Percentiles rank a stretch among this genome's conserved stretches.
Evolutionary conservation across 2,113 vertebrate genomes (phyloP).

Genomic region (Ovis canadensis): DNA sequence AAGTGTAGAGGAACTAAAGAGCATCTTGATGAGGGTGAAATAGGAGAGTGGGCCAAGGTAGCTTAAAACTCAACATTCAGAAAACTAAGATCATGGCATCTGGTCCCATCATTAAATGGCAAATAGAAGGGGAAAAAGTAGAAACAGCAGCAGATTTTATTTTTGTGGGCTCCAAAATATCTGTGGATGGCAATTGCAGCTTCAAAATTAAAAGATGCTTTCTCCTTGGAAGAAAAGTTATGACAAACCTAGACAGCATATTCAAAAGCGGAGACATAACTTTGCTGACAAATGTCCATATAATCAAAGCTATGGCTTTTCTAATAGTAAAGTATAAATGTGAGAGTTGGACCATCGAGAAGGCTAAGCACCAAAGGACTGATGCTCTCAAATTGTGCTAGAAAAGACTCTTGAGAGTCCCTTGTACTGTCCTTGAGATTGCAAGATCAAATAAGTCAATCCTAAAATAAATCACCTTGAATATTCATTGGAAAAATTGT

Average conservation of each 20-base stretch:
- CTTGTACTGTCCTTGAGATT: background rate
- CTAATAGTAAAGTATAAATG: background rate
- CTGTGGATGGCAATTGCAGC: background rate
- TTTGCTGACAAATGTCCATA: background rate
- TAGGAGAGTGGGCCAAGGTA: background rate
- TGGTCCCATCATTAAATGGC: background rate
- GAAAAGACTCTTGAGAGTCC: background rate
- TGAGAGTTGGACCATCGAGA: rapidly evolving
- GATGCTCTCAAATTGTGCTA: background rate
- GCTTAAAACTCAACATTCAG: background rate
- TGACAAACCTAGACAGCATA: background rate
- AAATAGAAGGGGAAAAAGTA: background rate
- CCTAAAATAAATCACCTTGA: background rate
- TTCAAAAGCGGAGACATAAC: background rate
- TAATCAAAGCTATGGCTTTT: background rate
- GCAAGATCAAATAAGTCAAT: background rate
- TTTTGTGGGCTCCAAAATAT: background rate
- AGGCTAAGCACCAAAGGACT: background rate
- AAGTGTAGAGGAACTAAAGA: background rate
- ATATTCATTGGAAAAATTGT: background rate
- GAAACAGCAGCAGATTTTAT: background rate
- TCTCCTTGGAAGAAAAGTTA: background rate
- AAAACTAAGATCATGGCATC: background rate
- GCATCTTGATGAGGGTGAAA: background rate
- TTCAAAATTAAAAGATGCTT: background rate